Conservation (phyloP, 2,888 invertebrate species). For the Andrena dorsata region DNA sequence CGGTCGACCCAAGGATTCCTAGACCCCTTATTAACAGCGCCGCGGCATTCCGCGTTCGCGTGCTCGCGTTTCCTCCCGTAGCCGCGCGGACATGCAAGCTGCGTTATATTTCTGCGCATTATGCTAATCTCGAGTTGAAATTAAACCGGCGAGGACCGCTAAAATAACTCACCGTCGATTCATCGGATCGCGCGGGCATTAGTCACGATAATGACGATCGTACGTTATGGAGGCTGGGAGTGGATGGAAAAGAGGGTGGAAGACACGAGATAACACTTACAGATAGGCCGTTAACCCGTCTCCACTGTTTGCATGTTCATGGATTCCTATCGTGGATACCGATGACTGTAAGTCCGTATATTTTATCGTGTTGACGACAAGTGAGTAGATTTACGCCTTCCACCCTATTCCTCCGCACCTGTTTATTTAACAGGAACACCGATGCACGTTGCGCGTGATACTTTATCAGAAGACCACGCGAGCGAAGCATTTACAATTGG, state of each 20-base stretch:
- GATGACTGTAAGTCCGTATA: too few species aligned
- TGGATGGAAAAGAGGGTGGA: too few species aligned
- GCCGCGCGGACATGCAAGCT: slow-evolving; percentile 65
- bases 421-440: not conserved
- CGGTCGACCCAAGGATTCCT: slow-evolving; percentile 45
- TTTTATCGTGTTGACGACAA: not conserved
- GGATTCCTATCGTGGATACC: too few species aligned
- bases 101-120: slow-evolving; percentile 67
- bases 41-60: slow-evolving; percentile 70
- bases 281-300: too few species aligned
- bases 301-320: too few species aligned
- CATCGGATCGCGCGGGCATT: slow-evolving; percentile 6
- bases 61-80: slow-evolving; percentile 67
- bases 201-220: slow-evolving; percentile 27
- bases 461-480: not conserved
- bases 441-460: not conserved
- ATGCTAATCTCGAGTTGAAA: slow-evolving; percentile 66
- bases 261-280: too few species aligned
- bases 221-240: not conserved
- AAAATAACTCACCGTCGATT: slow-evolving; percentile 13
- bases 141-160: slow-evolving; percentile 8
- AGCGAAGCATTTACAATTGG: not conserved
- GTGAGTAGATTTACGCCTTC: not conserved
- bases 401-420: not conserved
- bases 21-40: slow-evolving; percentile 55